Base-by-base conservation (phyloP, 2,797 vertebrate genomes). In the Lerista edwardsae region DNA sequence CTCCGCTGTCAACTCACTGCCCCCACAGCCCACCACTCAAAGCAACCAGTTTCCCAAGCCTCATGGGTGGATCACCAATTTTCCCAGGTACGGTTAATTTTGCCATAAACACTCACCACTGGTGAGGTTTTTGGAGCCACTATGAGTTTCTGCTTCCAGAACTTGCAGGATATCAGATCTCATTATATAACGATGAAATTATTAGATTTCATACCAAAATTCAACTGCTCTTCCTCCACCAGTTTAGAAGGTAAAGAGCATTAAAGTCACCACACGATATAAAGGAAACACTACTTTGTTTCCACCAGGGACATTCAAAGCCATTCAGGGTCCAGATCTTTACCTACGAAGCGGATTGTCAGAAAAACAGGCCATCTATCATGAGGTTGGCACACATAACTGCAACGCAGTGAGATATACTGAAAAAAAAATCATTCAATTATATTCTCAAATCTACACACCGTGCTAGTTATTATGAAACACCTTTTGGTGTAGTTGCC, bases 401-500 rank as follows among this genome's bases (percentile, higher is more conserved):
- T 83, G 62, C 15, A 86, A 21, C 69, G 62, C 0, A 1, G 2
- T 17, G 69, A 88, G 74, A 14, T 25, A 55, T 65, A 67, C 64
- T 74, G 31, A 67, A 23, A 67, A 65, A 17, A 25, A 23, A 31
- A 47, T 51, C 7, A 73, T 39, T 29, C n/a, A 78, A 44, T 2
- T 90, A 62, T 68, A 68, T 47, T 82, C 73, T 64, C 72, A 79
- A 27, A 78, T 82, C 87, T 77, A 59, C 44, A 87, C 57, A 36
- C 75, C 47, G 3, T 44, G n/a, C 51, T 86, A 88, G 69, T 83
- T 87, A 80, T 29, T 27, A 36, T 75, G 79, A 87, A 34, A 82
- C 57, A 67, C 57, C 86, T 88, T n/a, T 72, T 86, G 80, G 67
- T 87, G 64, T 78, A 89, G 57, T 84, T 77, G 44, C 84, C 76